A percentile compares a stretch with the other conserved stretches of the same genome.
phyloP scores from a whole-genome alignment of 2,113 vertebrate species.

The Cyanoramphus novaezelandiae region DNA sequence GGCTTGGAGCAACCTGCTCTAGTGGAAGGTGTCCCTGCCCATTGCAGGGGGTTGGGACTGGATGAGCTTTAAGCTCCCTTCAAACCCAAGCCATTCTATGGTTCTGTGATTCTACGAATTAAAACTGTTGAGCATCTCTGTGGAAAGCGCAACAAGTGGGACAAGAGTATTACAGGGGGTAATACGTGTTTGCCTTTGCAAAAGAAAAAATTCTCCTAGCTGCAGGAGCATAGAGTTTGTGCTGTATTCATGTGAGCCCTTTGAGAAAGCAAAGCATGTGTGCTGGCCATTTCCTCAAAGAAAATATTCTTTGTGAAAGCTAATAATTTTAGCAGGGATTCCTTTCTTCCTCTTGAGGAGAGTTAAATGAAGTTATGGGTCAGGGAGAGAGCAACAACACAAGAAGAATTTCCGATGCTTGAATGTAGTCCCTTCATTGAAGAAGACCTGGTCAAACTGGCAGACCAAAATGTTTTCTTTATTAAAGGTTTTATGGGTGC shows the following conservation, averaged over 20 bases:
- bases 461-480: background rate
- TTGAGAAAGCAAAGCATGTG: conserved; percentile 44
- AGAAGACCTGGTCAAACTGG: background rate
- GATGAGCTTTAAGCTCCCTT: background rate
- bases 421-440: background rate
- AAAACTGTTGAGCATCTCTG: background rate
- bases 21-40: background rate
- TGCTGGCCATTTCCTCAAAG: conserved; percentile 46
- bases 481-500: background rate
- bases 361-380: conserved; percentile 57
- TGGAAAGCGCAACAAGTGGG: background rate
- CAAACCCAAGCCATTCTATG: background rate
- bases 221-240: background rate
- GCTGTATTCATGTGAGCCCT: background rate
- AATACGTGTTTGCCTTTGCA: background rate
- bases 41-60: background rate
- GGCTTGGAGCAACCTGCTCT: background rate
- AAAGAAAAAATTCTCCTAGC: background rate
- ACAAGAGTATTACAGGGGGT: background rate
- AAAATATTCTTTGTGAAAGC: conserved; percentile 25
- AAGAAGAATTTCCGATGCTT: conserved; percentile 5
- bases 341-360: conserved; percentile 55
- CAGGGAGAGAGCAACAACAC: conserved; percentile 26
- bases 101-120: background rate
- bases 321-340: conserved; percentile 59